phyloP scores from a whole-genome alignment of 2,888 invertebrate genomes.

The Macaria notata region DNA sequence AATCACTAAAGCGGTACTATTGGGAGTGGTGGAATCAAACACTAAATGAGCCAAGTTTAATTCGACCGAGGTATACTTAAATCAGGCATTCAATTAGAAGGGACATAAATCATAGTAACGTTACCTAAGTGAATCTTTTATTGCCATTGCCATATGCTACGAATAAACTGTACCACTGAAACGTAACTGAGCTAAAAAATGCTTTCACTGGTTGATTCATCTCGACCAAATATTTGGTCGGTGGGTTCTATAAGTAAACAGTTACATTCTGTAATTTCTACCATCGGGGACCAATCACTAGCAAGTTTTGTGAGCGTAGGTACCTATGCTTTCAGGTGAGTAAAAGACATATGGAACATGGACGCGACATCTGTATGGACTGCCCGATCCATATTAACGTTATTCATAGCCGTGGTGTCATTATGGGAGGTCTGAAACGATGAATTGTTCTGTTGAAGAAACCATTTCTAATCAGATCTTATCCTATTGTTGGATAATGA shows the following conservation, averaged over 20 bases:
- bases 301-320: too few relatives aligned
- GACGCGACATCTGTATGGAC: too few relatives aligned
- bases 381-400: too few relatives aligned
- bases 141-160: background rate
- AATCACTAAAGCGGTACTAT: background rate
- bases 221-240: too few relatives aligned
- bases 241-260: too few relatives aligned
- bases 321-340: too few relatives aligned
- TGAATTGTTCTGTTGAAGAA: conserved; percentile 7
- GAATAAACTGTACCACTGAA: too few relatives aligned
- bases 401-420: background rate
- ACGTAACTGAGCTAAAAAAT: too few relatives aligned
- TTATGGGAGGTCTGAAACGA: conserved; percentile 5
- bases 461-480: conserved; percentile 4
- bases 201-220: too few relatives aligned
- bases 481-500: conserved; percentile 14
- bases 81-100: conserved; percentile 19
- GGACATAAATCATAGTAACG: conserved; percentile 24
- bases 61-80: conserved; percentile 9
- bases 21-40: conserved; percentile 1
- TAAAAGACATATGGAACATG: too few relatives aligned
- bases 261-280: too few relatives aligned
- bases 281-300: too few relatives aligned
- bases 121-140: conserved; percentile 11
- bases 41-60: conserved; percentile 12